phyloP scores from a whole-genome alignment of 2,113 vertebrate species.

The Turdus rufiventris region DNA sequence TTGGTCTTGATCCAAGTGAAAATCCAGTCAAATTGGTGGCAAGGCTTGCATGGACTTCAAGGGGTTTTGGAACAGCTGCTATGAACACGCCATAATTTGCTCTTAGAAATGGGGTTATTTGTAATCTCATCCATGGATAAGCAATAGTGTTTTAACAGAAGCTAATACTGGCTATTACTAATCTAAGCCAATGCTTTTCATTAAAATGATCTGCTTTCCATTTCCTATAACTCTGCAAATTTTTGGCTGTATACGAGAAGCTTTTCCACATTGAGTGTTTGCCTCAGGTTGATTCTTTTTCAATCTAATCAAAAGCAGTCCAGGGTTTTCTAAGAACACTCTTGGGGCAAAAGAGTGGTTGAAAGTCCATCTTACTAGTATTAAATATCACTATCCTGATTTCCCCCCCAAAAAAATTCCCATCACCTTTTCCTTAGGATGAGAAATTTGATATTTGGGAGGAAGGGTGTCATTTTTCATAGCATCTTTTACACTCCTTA shows the following conservation, averaged over 20 bases:
- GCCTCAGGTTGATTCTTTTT: background rate
- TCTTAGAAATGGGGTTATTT: background rate
- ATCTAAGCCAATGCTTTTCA: background rate
- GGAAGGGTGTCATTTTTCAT: background rate
- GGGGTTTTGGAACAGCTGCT: background rate
- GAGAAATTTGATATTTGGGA: background rate
- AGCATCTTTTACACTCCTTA: background rate
- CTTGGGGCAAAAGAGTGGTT: background rate
- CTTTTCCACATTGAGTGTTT: background rate
- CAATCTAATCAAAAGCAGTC: conserved; percentile 16
- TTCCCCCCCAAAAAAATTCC: background rate
- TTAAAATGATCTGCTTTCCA: conserved; percentile 3
- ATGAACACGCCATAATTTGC: background rate
- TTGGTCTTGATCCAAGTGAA: conserved; percentile 12
- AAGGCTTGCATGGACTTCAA: background rate
- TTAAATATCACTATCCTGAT: background rate
- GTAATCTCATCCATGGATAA: background rate
- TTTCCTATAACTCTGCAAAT: background rate
- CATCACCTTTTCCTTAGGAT: background rate
- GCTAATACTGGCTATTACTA: background rate
- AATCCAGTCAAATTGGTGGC: background rate
- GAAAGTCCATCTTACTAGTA: background rate
- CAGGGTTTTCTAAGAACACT: background rate
- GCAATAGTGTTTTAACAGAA: background rate
- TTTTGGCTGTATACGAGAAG: background rate